Conservation (phyloP, 2,888 invertebrate species). For the Phragmatobia fuliginosa region DNA sequence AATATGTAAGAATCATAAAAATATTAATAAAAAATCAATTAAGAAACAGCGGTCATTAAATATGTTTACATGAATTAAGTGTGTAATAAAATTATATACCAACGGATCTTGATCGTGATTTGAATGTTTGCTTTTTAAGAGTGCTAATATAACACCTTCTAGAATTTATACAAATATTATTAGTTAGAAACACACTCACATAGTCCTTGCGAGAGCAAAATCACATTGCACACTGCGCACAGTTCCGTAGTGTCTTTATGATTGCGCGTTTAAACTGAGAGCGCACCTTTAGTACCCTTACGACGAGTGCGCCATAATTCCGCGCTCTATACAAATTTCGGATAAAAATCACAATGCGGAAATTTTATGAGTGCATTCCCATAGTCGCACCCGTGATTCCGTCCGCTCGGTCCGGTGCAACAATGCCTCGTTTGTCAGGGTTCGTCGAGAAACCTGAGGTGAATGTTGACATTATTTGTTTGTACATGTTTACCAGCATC, state of each 20-base stretch:
- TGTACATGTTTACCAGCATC: slow-evolving; percentile 52
- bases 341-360: slow-evolving; percentile 76
- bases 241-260: slow-evolving; percentile 47
- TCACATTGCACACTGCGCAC: slow-evolving; percentile 37
- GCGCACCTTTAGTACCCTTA: slow-evolving; percentile 66
- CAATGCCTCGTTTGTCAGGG: slow-evolving; percentile 82
- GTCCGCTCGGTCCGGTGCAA: slow-evolving; percentile 56
- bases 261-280: slow-evolving; percentile 53
- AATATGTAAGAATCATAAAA: not conserved
- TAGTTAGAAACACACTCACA: slow-evolving; percentile 34
- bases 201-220: slow-evolving; percentile 23
- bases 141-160: not conserved
- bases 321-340: slow-evolving; percentile 60
- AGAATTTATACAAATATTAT: not conserved
- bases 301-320: slow-evolving; percentile 58
- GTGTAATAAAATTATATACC: not conserved
- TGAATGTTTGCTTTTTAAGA: not conserved
- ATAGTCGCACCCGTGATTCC: slow-evolving; percentile 63
- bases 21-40: not conserved
- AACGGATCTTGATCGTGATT: not conserved
- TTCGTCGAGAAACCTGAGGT: slow-evolving; percentile 74
- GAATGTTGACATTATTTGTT: slow-evolving; percentile 58
- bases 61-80: not conserved
- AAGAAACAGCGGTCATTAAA: not conserved
- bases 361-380: slow-evolving; percentile 78